Percentiles rank a stretch among this genome's conserved stretches.
These are phyloP conservation scores for Gisinianus flammeolus DNA, from an alignment of 2,888 invertebrate genomes.

Conservation along the genomic window DNA sequence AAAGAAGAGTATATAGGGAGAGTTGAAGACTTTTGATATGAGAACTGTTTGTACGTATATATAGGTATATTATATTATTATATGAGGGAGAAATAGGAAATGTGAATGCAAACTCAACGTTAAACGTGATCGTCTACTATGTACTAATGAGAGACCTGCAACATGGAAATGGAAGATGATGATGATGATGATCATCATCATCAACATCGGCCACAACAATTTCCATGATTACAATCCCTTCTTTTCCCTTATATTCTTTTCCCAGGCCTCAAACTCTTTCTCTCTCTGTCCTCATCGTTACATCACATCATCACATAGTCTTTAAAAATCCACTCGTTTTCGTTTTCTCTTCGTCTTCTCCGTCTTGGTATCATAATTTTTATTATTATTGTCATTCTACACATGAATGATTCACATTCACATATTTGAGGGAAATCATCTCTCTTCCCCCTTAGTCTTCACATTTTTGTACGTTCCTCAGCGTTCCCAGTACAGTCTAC, in stretches of 20 bases:
- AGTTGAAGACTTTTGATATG: no score
- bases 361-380: background rate
- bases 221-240: background rate
- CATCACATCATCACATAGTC: background rate
- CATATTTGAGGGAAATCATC: background rate
- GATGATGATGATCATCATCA: background rate
- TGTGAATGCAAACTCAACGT: background rate
- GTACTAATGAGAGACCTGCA: constrained; percentile 7
- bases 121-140: background rate
- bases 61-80: no score
- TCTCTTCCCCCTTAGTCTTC: background rate
- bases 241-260: background rate
- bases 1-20: no score
- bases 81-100: background rate
- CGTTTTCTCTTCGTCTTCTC: no score
- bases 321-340: no score
- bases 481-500: no score
- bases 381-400: background rate
- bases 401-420: background rate
- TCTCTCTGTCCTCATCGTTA: background rate
- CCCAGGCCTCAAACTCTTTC: background rate
- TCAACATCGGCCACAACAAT: background rate
- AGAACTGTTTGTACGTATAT: no score
- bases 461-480: no score
- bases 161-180: constrained; percentile 10